Evolutionary conservation across 1,140 invertebrate genomes (phyloP).

Genomic region (Drosophila ironensis): DNA sequence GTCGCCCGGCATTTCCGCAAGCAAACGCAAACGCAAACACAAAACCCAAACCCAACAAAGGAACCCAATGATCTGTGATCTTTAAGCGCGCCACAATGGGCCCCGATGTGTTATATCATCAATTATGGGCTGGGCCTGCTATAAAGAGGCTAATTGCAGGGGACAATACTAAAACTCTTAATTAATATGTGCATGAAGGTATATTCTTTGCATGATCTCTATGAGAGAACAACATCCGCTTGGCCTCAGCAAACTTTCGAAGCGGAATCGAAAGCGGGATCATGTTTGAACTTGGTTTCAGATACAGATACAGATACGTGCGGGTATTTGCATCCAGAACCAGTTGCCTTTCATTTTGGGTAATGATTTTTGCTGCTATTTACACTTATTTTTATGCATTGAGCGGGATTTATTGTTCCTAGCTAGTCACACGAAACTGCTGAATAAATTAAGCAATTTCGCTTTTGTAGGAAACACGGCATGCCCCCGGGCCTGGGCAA

Average conservation of each 20-base stretch:
- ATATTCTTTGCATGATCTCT: slow-evolving; percentile 43
- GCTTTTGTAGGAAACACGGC: slow-evolving; percentile 18
- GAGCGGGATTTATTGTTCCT: slow-evolving; percentile 63
- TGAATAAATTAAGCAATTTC: slow-evolving; percentile 50
- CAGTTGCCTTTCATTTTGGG: slow-evolving; percentile 71
- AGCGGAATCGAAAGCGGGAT: slow-evolving; percentile 27
- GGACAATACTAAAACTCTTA: slow-evolving; percentile 52
- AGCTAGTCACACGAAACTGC: slow-evolving; percentile 53
- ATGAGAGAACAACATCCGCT: slow-evolving; percentile 24
- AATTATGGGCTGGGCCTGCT: neutral
- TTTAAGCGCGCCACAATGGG: slow-evolving; percentile 26
- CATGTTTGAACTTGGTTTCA: slow-evolving; percentile 1
- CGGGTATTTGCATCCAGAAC: no score
- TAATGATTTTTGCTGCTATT: slow-evolving; percentile 35
- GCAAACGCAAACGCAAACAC: slow-evolving; percentile 16
- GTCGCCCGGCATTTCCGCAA: slow-evolving; percentile 23
- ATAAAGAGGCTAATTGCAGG: slow-evolving; percentile 74
- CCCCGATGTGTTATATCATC: slow-evolving; percentile 33
- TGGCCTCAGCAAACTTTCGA: slow-evolving; percentile 32
- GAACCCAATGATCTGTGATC: slow-evolving; percentile 29
- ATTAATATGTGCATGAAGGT: slow-evolving; percentile 55
- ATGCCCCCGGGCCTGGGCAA: slow-evolving; percentile 2
- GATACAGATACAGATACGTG: slow-evolving; percentile 64
- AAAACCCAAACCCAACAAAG: slow-evolving; percentile 15
- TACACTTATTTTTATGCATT: slow-evolving; percentile 51